Conservation (phyloP, 1,140 invertebrate species). For the Cydia strobilella region DNA sequence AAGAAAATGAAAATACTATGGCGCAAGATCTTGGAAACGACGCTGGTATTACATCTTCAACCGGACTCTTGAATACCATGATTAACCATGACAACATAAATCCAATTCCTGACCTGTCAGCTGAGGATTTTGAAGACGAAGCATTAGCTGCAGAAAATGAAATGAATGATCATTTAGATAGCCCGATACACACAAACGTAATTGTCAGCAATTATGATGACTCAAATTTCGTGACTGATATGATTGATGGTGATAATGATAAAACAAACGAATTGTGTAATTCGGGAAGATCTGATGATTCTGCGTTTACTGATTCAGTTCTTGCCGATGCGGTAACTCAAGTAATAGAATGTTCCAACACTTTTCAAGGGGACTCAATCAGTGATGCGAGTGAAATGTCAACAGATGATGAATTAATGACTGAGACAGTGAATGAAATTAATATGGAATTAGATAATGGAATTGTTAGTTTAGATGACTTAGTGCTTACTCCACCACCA, state of each 20-base stretch:
- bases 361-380: neutral
- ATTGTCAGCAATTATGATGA: neutral
- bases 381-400: constrained; percentile 12
- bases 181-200: neutral
- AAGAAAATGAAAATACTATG: constrained; percentile 10
- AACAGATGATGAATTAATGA: constrained; percentile 18
- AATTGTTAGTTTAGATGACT: constrained; percentile 42
- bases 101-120: constrained; percentile 1
- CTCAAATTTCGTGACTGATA: neutral
- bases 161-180: neutral
- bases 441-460: constrained; percentile 26
- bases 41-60: constrained; percentile 53
- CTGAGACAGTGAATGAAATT: constrained; percentile 16
- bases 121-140: constrained; percentile 5
- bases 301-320: neutral
- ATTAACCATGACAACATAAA: constrained; percentile 36
- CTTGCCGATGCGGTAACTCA: constrained; percentile 29
- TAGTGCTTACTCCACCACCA: constrained; percentile 62
- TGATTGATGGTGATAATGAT: neutral
- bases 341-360: constrained; percentile 16
- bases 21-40: constrained; percentile 34
- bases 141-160: neutral
- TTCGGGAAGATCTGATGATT: neutral
- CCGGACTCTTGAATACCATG: constrained; percentile 56
- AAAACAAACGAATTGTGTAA: neutral